Evolutionary conservation across 2,888 invertebrate species (phyloP), one percentile per base, ranked within the genome.

Genomic region (Pterostichus madidus): DNA sequence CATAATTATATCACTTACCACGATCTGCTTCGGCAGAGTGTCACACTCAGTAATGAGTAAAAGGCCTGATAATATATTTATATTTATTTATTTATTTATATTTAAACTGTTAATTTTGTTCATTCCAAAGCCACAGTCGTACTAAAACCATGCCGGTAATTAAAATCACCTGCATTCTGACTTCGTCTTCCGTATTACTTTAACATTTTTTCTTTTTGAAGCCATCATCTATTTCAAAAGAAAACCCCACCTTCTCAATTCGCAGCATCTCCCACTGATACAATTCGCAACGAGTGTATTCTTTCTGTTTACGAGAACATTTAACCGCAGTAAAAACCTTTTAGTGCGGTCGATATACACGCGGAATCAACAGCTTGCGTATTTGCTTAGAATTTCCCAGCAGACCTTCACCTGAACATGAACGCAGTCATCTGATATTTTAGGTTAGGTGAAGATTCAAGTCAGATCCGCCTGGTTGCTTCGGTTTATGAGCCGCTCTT

Each of bases 301-400:
- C 52, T 31, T 31, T 77, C 77, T 77, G 77, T 77, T 77, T 77
- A 77, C 77, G 77, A 77, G 77, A 77, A 77, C 77, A 77, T 77
- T 77, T 77, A 77, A 77, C 32, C 56, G 56, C 56, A 53, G 77
- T 77, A 77, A 77, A 77, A 77, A 53, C 53, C 59, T 77, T 77
- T 77, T 77, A 77, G 77, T 77, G 56, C 77, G 56, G 56, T 77
- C 77, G 56, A 64, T 64, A 79, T 79, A 64, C 49, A 64, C 49
- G 13, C 15, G 44, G 80, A 71, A 80, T 71, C 71, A 80, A 80
- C 80, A 71, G 71, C 32, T 53, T 80, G 79, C 49, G 80, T 80
- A 80, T 80, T 71, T 80, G 53, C 52, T 71, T 71, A 71, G 80
- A 68, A 71, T 80, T 80, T 80, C 80, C 80, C 71, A 79, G 53